These are phyloP conservation scores for Pachyramphus minor DNA, from an alignment of 2,113 vertebrate genomes.

Conservation along the genomic window DNA sequence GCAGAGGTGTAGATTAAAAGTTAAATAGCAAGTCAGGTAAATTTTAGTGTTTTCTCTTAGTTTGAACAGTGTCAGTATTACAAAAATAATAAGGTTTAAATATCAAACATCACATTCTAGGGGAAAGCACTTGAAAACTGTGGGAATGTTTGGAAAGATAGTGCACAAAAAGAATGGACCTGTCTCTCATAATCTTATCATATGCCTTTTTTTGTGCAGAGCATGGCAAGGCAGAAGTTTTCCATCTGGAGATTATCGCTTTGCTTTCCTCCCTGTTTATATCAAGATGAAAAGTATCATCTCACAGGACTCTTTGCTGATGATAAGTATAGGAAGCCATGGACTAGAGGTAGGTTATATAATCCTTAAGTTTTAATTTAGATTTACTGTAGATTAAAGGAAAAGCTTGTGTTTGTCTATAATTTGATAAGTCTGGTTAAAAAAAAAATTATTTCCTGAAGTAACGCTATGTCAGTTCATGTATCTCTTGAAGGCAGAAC, in stretches of 20 bases:
- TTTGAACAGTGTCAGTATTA: background rate
- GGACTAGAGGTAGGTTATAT: constrained; percentile 73
- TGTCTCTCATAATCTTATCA: background rate
- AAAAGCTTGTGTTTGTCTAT: background rate
- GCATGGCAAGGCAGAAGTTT: constrained; percentile 65
- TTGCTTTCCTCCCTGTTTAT: constrained; percentile 69
- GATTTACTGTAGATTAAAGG: background rate
- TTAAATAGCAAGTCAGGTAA: background rate
- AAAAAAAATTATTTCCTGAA: background rate
- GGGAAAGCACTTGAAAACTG: background rate
- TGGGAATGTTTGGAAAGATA: background rate
- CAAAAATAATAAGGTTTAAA: background rate
- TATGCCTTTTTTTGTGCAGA: constrained; percentile 52
- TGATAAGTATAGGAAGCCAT: constrained; percentile 73
- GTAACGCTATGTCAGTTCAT: background rate
- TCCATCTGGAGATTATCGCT: constrained; percentile 67
- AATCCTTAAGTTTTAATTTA: background rate
- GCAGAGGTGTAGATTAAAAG: background rate
- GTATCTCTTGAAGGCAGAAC: background rate
- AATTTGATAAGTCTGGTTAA: background rate
- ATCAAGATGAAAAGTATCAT: constrained; percentile 64
- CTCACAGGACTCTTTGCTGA: constrained; percentile 55
- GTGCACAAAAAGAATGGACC: background rate
- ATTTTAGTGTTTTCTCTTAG: background rate
- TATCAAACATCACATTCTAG: background rate